Conservation (phyloP, 1,140 invertebrate genomes). For the Lanistes nyassanus region DNA sequence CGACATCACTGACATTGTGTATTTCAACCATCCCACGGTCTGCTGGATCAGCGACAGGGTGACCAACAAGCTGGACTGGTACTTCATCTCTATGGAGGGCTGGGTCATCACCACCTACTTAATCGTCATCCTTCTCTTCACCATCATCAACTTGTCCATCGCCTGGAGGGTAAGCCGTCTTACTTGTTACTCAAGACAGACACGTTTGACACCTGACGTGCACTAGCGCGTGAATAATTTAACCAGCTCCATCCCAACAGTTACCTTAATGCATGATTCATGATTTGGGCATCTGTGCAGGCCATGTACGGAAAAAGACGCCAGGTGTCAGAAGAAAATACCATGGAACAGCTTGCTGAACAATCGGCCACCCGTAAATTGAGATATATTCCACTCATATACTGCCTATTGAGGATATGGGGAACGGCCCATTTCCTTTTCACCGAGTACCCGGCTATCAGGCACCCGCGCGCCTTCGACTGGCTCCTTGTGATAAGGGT, state of each 20-base stretch:
- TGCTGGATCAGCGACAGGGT: constrained; percentile 45
- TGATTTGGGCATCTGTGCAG: neutral
- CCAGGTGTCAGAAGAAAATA: too few species aligned
- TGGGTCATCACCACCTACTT: constrained; percentile 44
- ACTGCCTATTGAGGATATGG: constrained; percentile 42
- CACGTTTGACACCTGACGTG: too few species aligned
- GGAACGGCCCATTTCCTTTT: constrained; percentile 42
- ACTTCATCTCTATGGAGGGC: constrained; percentile 42
- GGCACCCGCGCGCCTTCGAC: constrained; percentile 26
- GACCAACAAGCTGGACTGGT: constrained; percentile 39
- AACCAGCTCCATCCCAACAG: neutral
- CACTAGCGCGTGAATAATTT: neutral
- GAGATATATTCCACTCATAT: constrained; percentile 45
- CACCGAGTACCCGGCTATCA: constrained; percentile 23
- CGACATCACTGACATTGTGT: constrained; percentile 28
- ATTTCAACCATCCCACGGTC: constrained; percentile 35
- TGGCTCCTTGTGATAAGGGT: constrained; percentile 47
- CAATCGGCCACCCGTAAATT: constrained; percentile 45
- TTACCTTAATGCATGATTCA: neutral
- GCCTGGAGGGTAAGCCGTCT: constrained; percentile 26
- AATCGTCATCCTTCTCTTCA: constrained; percentile 29
- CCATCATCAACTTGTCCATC: constrained; percentile 31
- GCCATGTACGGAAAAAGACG: neutral
- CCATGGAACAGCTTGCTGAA: constrained; percentile 31
- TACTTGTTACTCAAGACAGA: too few species aligned